A percentile compares a stretch with the other conserved stretches of the same genome.
These are phyloP conservation scores for Diglossa cyanea DNA, from an alignment of 2,797 vertebrate species.

Conservation along the genomic window DNA sequence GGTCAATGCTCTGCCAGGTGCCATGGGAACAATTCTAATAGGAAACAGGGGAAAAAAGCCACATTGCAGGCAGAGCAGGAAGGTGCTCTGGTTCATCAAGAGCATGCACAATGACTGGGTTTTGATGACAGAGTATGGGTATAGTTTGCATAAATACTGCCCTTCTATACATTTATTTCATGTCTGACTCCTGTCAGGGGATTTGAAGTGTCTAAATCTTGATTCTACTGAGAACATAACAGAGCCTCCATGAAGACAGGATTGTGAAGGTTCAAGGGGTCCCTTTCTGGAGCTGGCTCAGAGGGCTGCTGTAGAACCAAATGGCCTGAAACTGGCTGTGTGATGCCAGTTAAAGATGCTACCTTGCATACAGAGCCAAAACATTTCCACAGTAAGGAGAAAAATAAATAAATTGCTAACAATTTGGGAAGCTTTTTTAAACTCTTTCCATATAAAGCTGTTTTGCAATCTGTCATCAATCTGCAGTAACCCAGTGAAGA, in stretches of 20 bases:
- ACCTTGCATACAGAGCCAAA: background rate
- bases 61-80: background rate
- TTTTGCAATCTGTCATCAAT: slow-evolving; percentile 60
- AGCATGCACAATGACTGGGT: accelerated
- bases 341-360: background rate
- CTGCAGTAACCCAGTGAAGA: slow-evolving; percentile 9
- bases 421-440: slow-evolving; percentile 35
- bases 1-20: too few relatives aligned
- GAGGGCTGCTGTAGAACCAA: background rate
- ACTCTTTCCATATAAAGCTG: slow-evolving; percentile 40
- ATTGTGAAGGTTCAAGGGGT: background rate
- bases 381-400: slow-evolving; percentile 7
- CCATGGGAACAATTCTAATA: background rate
- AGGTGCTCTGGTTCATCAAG: background rate
- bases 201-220: background rate
- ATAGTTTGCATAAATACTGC: background rate
- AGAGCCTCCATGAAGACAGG: background rate
- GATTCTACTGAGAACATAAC: background rate
- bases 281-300: background rate
- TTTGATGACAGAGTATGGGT: accelerated
- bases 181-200: background rate
- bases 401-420: slow-evolving; percentile 23
- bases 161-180: background rate
- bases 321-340: background rate
- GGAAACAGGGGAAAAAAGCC: accelerated